A percentile compares a stretch with the other conserved stretches of the same genome.
Evolutionary conservation across 2,888 invertebrate genomes (phyloP).

Genomic region (Cheilosia grossa): DNA sequence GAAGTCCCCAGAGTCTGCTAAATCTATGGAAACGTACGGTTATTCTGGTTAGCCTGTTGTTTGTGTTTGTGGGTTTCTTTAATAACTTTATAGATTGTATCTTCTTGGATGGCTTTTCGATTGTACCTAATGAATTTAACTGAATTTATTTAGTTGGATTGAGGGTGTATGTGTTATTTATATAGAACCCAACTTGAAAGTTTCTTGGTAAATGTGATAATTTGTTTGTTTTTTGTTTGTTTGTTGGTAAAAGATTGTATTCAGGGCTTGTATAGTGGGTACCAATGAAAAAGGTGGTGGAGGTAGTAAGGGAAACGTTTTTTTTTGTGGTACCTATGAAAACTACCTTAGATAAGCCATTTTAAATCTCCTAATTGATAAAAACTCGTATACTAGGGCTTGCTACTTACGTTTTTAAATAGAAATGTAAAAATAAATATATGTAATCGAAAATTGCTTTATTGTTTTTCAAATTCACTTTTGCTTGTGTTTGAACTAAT

Average conservation of each 20-base stretch:
- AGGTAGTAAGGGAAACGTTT: too few species aligned
- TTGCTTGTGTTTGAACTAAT: too few species aligned
- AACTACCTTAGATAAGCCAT: too few species aligned
- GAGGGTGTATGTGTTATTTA: background rate
- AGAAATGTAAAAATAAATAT: too few species aligned
- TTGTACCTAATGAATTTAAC: slow-evolving; percentile 12
- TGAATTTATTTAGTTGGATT: background rate
- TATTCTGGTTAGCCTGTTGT: background rate
- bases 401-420: too few species aligned
- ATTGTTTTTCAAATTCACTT: too few species aligned
- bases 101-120: slow-evolving; percentile 23
- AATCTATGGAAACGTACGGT: background rate
- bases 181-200: background rate
- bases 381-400: too few species aligned
- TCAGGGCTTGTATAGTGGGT: background rate
- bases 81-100: slow-evolving; percentile 17
- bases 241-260: background rate
- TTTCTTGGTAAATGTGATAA: background rate
- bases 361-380: too few species aligned
- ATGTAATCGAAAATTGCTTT: too few species aligned
- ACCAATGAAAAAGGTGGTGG: background rate
- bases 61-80: background rate
- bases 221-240: slow-evolving; percentile 21
- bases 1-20: background rate
- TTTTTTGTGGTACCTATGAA: too few species aligned